Base-by-base conservation (phyloP, 2,797 vertebrate genomes). In the Chloroceryle amazona region DNA sequence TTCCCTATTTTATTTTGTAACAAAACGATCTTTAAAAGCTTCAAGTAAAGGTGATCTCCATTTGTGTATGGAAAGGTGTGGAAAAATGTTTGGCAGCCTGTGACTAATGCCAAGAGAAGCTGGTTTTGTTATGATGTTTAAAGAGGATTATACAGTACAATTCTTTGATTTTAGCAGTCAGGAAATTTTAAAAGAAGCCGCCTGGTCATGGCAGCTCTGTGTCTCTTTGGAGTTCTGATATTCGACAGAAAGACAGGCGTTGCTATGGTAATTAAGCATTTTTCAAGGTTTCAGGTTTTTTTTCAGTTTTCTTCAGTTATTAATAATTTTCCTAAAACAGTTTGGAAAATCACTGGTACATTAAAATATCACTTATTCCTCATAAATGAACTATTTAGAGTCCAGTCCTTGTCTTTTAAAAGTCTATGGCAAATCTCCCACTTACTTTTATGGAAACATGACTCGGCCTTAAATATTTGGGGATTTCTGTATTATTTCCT, bases 251-350 rank as follows among this genome's bases (percentile, higher is more conserved):
- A 81, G 91, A 87, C 73, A 74, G 47, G 73, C 7, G 88, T 98
- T 98, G 94, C 97, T 93, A 96, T 98, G 95, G 95, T 66, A 97
- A 96, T 96, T 81, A 89, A 92, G 74, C 42, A 29, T 67, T 91
- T 97, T 84, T 90, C 88, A 94, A 84, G 88, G 49, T 96, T 97
- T 95, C 4, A 10, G 47, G 16, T 9, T 10, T 1, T 31, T 58
- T 86, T 95, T 96, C 52, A 66, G 10, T 60, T 97, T 84, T 95
- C 62, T 96, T 97, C 42, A 66, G 68, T 91, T 97, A 95, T 92
- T 97, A 97, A 94, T 97, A 96, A 96, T 93, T 94, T 97, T 97
- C 54, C 60, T 91, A 29, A 94, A 93, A 92, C 65, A 89, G 82
- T 93, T 96, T 86, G 85, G 68, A 90, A 87, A 91, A 94, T 92